Evolutionary conservation across 2,888 invertebrate species (phyloP).

Genomic region (Hoplodrina blanda): DNA sequence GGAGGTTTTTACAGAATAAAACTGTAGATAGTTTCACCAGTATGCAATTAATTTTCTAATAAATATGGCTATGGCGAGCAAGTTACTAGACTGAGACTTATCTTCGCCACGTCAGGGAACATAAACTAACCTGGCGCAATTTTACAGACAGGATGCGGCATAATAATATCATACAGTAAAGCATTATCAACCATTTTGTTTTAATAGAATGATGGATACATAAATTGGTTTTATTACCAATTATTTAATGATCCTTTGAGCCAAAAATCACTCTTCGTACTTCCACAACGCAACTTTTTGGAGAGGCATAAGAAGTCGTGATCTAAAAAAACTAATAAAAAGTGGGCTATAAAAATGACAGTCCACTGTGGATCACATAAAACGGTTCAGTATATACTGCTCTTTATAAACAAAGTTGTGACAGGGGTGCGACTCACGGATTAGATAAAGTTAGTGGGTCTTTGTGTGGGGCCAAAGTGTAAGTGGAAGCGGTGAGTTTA

Average conservation of each 20-base stretch:
- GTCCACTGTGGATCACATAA: constrained; percentile 49
- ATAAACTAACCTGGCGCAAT: not conserved
- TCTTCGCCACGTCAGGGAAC: not conserved
- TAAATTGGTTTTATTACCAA: not conserved
- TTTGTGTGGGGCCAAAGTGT: constrained; percentile 14
- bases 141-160: not conserved
- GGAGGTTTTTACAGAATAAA: no score
- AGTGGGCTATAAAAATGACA: constrained; percentile 57
- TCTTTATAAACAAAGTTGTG: constrained; percentile 65
- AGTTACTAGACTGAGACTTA: not conserved
- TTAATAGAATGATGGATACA: not conserved
- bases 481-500: constrained; percentile 18
- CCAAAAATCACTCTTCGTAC: not conserved
- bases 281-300: constrained; percentile 13
- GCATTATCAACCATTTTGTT: not conserved
- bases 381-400: constrained; percentile 46
- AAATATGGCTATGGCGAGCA: not conserved
- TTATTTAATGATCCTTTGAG: not conserved
- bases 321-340: constrained; percentile 57
- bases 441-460: constrained; percentile 61
- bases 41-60: not conserved
- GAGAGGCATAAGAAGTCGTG: constrained; percentile 6
- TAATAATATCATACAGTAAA: not conserved
- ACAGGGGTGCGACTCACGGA: constrained; percentile 54
- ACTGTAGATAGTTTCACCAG: no score